phyloP scores from a whole-genome alignment of 2,113 vertebrate species.

The Meriones unguiculatus region DNA sequence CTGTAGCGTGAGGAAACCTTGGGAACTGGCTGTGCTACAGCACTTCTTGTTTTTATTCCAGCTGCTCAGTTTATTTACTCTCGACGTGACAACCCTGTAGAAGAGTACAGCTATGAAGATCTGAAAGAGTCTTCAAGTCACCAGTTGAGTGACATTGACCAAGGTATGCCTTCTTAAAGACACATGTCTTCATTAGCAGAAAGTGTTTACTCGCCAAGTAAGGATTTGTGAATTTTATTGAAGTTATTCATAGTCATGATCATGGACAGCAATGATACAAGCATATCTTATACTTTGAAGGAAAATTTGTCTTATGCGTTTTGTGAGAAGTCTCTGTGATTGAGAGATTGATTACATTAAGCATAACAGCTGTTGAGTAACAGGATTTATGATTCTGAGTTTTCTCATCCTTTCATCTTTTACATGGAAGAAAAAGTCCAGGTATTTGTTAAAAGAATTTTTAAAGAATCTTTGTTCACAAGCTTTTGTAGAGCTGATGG shows the following conservation, averaged over 20 bases:
- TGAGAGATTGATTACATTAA: slow-evolving; percentile 33
- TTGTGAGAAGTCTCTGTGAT: background rate
- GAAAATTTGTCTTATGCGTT: slow-evolving; percentile 42
- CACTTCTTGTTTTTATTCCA: slow-evolving; percentile 83
- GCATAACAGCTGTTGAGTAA: background rate
- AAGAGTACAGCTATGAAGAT: slow-evolving; percentile 89
- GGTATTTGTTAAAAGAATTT: slow-evolving; percentile 45
- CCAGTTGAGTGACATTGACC: slow-evolving; percentile 91
- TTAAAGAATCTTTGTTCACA: slow-evolving; percentile 9
- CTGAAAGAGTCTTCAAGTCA: slow-evolving; percentile 86
- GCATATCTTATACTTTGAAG: background rate
- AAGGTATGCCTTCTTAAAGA: slow-evolving; percentile 89
- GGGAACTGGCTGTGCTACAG: background rate
- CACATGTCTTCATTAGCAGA: background rate
- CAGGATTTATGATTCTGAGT: background rate
- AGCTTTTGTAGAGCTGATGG: background rate
- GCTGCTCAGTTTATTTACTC: slow-evolving; percentile 99
- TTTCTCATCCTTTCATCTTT: slow-evolving; percentile 13
- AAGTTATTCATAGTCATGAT: slow-evolving; percentile 45
- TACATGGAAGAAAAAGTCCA: slow-evolving; percentile 7
- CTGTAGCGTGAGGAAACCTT: too few relatives aligned
- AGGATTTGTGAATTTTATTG: slow-evolving; percentile 2
- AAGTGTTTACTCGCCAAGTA: slow-evolving; percentile 11
- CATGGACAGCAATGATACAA: background rate
- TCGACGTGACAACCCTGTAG: slow-evolving; percentile 91